phyloP scores from a whole-genome alignment of 2,888 invertebrate genomes.

The Molorchus minor region DNA sequence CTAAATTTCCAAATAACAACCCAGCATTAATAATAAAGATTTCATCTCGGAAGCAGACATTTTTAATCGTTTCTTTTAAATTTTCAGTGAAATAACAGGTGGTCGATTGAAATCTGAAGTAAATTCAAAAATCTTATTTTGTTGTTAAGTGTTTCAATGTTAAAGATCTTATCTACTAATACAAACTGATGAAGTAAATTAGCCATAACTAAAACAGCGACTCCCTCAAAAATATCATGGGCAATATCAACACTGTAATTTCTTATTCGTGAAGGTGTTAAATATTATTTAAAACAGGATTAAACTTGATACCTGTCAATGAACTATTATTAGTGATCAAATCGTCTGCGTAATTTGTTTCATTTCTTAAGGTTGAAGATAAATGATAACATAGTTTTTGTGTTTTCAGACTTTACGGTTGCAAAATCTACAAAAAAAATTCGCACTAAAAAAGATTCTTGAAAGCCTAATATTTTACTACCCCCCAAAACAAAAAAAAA shows the following conservation, averaged over 20 bases:
- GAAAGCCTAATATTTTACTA: conserved; percentile 24
- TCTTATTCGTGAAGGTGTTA: conserved; percentile 16
- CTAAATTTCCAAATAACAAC: conserved; percentile 24
- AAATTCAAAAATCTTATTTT: conserved; percentile 24
- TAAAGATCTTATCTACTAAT: not conserved
- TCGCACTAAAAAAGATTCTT: conserved; percentile 18
- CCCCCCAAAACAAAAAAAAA: no score
- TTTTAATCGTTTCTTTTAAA: conserved; percentile 29
- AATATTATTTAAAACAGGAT: conserved; percentile 19
- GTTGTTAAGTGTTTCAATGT: conserved; percentile 23
- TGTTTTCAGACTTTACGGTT: conserved; percentile 15
- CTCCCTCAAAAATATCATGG: conserved; percentile 33
- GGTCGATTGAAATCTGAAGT: conserved; percentile 27
- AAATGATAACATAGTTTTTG: conserved; percentile 2
- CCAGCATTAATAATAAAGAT: conserved; percentile 26
- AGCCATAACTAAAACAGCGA: conserved; percentile 22
- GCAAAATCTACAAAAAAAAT: conserved; percentile 26
- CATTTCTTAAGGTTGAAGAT: conserved; percentile 13
- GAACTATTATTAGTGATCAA: conserved; percentile 8
- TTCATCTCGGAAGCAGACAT: conserved; percentile 35
- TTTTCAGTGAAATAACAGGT: conserved; percentile 26
- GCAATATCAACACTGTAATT: conserved; percentile 20
- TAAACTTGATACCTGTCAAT: conserved; percentile 17
- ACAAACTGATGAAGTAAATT: conserved; percentile 15
- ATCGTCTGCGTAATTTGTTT: conserved; percentile 17